Evolutionary conservation across 2,113 vertebrate genomes (phyloP).

Genomic region (Aldabrachelys gigantea): DNA sequence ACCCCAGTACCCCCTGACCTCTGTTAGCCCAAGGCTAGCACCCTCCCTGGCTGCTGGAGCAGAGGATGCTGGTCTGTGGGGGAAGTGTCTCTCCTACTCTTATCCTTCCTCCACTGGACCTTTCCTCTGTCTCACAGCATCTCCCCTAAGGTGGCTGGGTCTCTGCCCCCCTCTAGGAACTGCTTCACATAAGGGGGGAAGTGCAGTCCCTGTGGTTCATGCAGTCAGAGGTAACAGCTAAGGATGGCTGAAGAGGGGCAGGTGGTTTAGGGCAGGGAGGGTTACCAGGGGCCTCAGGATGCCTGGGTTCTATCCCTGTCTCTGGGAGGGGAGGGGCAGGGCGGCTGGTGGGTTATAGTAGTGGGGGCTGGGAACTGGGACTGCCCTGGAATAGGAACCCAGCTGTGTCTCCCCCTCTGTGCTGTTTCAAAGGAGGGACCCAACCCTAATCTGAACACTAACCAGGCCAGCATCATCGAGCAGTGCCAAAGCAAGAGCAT

Average conservation of each 20-base stretch:
- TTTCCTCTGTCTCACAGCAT: background rate
- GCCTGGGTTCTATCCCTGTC: background rate
- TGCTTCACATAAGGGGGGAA: background rate
- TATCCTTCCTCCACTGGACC: background rate
- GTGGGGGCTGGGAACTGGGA: background rate
- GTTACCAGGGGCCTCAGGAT: background rate
- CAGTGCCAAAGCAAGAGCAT: slow-evolving; percentile 87
- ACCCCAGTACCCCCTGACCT: background rate
- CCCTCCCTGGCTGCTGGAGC: background rate
- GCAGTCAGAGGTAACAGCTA: background rate
- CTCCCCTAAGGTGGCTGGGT: background rate
- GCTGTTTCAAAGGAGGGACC: slow-evolving; percentile 84
- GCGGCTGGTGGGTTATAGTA: background rate
- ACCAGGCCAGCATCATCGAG: slow-evolving; percentile 83
- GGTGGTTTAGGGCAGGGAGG: background rate
- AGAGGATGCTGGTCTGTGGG: background rate
- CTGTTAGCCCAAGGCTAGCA: background rate
- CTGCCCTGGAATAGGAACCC: background rate
- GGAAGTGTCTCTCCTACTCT: background rate
- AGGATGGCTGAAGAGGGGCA: background rate
- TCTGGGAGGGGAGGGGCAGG: too few species aligned
- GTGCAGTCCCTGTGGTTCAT: background rate
- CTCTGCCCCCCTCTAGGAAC: background rate
- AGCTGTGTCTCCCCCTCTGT: background rate
- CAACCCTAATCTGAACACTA: slow-evolving; percentile 85